phyloP scores from a whole-genome alignment of 2,113 vertebrate genomes.

The Apeltes quadracus region DNA sequence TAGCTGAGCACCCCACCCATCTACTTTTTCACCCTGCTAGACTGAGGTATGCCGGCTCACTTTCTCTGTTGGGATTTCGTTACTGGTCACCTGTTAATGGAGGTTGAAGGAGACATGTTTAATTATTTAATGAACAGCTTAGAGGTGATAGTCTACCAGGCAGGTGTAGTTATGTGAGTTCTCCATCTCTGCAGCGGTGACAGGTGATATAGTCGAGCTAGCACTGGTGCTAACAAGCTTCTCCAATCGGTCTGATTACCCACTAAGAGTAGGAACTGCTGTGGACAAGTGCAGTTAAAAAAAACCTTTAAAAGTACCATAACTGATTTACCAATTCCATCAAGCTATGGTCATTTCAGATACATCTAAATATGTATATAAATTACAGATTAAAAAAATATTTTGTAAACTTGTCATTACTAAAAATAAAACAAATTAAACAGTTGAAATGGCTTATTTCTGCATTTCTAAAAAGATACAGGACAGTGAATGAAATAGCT shows the following conservation, averaged over 20 bases:
- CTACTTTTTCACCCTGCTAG: not conserved
- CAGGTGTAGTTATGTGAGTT: not conserved
- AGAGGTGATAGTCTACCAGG: too few relatives aligned
- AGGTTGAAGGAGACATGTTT: too few relatives aligned
- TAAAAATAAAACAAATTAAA: not conserved
- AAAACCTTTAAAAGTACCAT: not conserved
- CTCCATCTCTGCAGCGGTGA: not conserved
- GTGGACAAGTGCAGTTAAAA: not conserved
- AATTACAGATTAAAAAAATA: not conserved
- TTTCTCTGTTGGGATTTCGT: too few relatives aligned
- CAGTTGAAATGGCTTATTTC: constrained; percentile 3
- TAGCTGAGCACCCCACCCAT: not conserved
- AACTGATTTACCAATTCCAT: not conserved
- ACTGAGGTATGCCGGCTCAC: not conserved
- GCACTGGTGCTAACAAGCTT: not conserved
- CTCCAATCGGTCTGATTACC: not conserved
- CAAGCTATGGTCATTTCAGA: not conserved
- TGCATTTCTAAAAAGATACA: constrained; percentile 17
- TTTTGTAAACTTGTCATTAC: not conserved
- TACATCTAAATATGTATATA: not conserved
- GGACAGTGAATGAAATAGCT: constrained; percentile 10
- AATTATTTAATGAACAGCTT: too few relatives aligned
- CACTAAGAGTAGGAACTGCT: not conserved
- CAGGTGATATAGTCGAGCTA: not conserved
- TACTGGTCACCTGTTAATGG: not conserved